Conservation (phyloP, 2,113 vertebrate species). For the Xenopus borealis region DNA sequence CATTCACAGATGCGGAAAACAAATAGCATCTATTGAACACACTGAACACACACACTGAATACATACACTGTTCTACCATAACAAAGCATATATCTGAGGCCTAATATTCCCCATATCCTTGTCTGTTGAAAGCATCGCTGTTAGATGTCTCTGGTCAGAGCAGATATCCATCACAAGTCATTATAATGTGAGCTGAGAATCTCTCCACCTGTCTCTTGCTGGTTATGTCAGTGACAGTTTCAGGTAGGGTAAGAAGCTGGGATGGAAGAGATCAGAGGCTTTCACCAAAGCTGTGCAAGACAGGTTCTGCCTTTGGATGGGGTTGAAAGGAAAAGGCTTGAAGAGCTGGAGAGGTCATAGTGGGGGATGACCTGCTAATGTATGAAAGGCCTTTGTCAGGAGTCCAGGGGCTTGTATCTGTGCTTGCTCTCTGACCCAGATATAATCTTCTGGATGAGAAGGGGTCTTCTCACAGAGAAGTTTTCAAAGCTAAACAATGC, state of each 20-base stretch:
- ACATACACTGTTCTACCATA: background rate
- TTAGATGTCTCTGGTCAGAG: background rate
- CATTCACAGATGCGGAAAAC: background rate
- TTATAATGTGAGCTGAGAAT: background rate
- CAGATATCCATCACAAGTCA: background rate
- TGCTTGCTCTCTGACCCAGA: slow-evolving; percentile 78
- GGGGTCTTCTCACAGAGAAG: slow-evolving; percentile 54
- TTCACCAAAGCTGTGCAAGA: slow-evolving; percentile 48
- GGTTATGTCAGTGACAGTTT: slow-evolving; percentile 5
- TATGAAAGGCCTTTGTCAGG: slow-evolving; percentile 61
- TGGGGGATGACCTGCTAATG: slow-evolving; percentile 44
- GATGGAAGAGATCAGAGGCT: slow-evolving; percentile 31
- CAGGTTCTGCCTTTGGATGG: slow-evolving; percentile 48
- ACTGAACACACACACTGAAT: background rate
- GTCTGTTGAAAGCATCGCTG: background rate
- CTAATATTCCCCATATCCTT: background rate
- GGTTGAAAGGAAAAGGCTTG: slow-evolving; percentile 37
- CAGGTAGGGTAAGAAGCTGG: slow-evolving; percentile 23
- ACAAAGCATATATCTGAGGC: background rate
- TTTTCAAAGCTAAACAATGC: slow-evolving; percentile 57
- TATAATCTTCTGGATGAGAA: slow-evolving; percentile 76
- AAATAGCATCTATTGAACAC: background rate
- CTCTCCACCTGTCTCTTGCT: background rate
- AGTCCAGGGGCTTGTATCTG: slow-evolving; percentile 62
- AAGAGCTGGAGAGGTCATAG: slow-evolving; percentile 39